Percentiles rank a stretch among this genome's conserved stretches.
Evolutionary conservation across 2,797 vertebrate genomes (phyloP).

Genomic region (Glyptemys insculpta): DNA sequence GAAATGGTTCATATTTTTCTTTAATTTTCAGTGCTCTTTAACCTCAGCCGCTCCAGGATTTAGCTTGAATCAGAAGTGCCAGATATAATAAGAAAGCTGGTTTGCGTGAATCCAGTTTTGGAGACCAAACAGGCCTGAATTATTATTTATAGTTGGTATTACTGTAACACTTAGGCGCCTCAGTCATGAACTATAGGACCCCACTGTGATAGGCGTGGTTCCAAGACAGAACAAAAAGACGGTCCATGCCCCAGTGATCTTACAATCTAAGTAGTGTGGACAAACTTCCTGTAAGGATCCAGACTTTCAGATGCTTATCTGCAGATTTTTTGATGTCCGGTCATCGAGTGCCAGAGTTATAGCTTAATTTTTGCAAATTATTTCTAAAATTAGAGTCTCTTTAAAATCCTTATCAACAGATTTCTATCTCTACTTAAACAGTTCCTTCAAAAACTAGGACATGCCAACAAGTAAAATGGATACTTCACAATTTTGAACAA

Average conservation of each 20-base stretch:
- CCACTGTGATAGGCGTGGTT: too few species aligned
- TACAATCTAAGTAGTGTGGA: neutral
- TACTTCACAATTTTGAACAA: constrained; percentile 8
- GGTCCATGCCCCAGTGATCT: too few species aligned
- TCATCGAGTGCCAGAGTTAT: neutral
- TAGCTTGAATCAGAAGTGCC: neutral
- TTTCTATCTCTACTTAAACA: constrained; percentile 31
- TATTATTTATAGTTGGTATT: too few species aligned
- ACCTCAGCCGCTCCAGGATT: neutral
- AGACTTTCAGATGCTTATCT: constrained; percentile 2
- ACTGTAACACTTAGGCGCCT: too few species aligned
- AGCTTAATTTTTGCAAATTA: neutral
- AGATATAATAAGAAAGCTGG: neutral
- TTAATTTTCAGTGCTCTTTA: neutral
- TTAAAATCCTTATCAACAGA: constrained; percentile 35
- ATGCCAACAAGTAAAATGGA: constrained; percentile 15
- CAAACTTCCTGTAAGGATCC: neutral
- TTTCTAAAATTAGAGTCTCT: constrained; percentile 28
- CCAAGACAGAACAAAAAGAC: too few species aligned
- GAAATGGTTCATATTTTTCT: neutral
- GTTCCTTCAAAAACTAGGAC: constrained; percentile 36
- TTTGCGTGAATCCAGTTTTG: neutral
- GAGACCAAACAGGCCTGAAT: neutral
- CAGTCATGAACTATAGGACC: too few species aligned
- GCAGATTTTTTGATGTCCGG: neutral